Conservation (phyloP, 2,888 invertebrate genomes). For the Bruchidius siliquastri region DNA sequence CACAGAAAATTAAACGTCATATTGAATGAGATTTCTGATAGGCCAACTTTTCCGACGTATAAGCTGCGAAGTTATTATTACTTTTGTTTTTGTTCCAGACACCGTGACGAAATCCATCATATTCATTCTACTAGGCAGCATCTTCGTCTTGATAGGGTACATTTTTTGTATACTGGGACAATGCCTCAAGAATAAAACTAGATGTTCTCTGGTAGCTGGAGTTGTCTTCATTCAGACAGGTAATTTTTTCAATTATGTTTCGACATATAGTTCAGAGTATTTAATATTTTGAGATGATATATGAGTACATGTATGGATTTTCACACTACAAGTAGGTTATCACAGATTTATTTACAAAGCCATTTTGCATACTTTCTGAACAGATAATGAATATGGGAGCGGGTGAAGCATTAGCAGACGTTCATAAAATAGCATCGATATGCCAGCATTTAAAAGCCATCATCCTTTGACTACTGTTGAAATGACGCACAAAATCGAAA, state of each 20-base stretch:
- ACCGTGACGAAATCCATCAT: slow-evolving; percentile 81
- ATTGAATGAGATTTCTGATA: not conserved
- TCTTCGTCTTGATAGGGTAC: slow-evolving; percentile 73
- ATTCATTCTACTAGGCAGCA: slow-evolving; percentile 73
- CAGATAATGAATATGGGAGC: too few species aligned
- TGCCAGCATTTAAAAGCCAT: not conserved
- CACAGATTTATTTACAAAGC: too few species aligned
- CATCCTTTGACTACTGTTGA: not conserved
- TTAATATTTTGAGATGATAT: too few species aligned
- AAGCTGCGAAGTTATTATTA: not conserved
- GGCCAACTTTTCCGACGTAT: not conserved
- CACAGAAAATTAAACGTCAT: not conserved
- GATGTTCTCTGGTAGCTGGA: slow-evolving; percentile 81
- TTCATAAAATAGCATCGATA: not conserved
- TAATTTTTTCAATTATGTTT: slow-evolving; percentile 39
- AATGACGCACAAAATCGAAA: not conserved
- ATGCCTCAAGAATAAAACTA: slow-evolving; percentile 67
- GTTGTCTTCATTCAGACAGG: slow-evolving; percentile 87
- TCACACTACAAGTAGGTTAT: too few species aligned
- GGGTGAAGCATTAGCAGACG: not conserved
- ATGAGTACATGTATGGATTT: too few species aligned
- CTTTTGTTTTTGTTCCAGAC: slow-evolving; percentile 55
- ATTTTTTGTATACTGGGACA: slow-evolving; percentile 78
- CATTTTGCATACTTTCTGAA: not conserved
- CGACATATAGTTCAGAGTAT: too few species aligned